Percentiles rank a stretch among this genome's conserved stretches.
Evolutionary conservation across 2,888 invertebrate genomes (phyloP).

Genomic region (Chaetogeoica ovagalla): DNA sequence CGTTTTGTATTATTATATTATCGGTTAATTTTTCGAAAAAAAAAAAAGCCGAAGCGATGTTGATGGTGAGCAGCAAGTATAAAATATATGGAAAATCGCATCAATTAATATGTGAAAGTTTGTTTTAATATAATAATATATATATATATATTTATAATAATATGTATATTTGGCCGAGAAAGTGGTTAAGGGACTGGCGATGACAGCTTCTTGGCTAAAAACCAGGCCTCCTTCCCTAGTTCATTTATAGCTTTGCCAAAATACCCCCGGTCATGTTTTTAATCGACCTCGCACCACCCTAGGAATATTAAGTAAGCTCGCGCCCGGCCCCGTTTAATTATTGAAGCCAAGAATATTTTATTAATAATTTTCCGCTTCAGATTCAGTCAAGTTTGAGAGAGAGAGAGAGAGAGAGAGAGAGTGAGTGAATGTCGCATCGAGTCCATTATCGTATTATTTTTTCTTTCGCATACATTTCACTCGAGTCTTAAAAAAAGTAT

Average conservation of each 20-base stretch:
- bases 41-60: neutral
- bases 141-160: neutral
- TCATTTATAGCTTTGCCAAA: constrained; percentile 51
- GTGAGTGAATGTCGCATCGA: no score
- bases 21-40: no score
- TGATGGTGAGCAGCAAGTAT: neutral
- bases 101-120: constrained; percentile 27
- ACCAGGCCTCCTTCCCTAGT: constrained; percentile 44
- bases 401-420: neutral
- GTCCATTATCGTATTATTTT: neutral
- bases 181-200: constrained; percentile 44
- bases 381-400: constrained; percentile 14
- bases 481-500: neutral
- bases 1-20: no score
- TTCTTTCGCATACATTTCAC: no score
- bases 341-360: constrained; percentile 52
- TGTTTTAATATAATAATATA: constrained; percentile 32
- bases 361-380: constrained; percentile 26
- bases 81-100: no score
- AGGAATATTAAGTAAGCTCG: constrained; percentile 51
- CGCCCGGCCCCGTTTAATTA: constrained; percentile 44
- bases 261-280: constrained; percentile 51
- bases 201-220: constrained; percentile 53
- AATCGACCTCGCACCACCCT: constrained; percentile 51
- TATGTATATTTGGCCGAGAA: constrained; percentile 45